Evolutionary conservation across 2,888 invertebrate species (phyloP), one percentile per base, ranked within the genome.

Genomic region (Tenthredo livida): DNA sequence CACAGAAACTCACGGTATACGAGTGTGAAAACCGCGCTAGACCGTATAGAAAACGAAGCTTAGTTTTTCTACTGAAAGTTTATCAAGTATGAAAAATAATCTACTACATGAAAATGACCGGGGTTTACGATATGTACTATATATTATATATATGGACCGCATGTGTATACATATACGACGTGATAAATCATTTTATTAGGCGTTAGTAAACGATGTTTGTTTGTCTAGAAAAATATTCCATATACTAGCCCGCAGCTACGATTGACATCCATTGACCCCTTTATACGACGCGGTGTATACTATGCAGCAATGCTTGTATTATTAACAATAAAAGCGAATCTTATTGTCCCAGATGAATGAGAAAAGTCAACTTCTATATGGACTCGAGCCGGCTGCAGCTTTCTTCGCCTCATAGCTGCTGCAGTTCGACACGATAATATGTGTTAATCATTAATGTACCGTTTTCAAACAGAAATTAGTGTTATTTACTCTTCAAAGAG

Each of bases 191-290:
- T 54, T 54, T 54, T 54, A 54, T 54, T n/a, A 54, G 21, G n/a
- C n/a, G 17, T 54, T 54, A n/a, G 54, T 54, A 54, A 54, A 17
- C 17, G 2, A 58, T 21, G 58, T 54, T 54, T 7, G n/a, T 54
- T n/a, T 54, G 12, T 54, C 54, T 54, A n/a, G 4, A 10, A 67
- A 33, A 67, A 33, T 50, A n/a, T 29, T 77, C 50, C n/a, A n/a
- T n/a, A n/a, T 50, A 47, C 50, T 77, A 10, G 25, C 77, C 77
- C 77, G 77, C 80, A 58, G 77, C 80, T 80, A 61, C 80, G 37
- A 80, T 80, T 80, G 80, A 80, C 80, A 80, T 80, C 80, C 58
- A 80, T 80, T 80, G 61, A 80, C 80, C 80, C 80, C 61, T 58
- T 77, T 40, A 21, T 33, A 33, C 25, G 10, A 67, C 29, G 33